Base-by-base conservation (phyloP, 2,797 vertebrate species). In the Garrulus glandarius region DNA sequence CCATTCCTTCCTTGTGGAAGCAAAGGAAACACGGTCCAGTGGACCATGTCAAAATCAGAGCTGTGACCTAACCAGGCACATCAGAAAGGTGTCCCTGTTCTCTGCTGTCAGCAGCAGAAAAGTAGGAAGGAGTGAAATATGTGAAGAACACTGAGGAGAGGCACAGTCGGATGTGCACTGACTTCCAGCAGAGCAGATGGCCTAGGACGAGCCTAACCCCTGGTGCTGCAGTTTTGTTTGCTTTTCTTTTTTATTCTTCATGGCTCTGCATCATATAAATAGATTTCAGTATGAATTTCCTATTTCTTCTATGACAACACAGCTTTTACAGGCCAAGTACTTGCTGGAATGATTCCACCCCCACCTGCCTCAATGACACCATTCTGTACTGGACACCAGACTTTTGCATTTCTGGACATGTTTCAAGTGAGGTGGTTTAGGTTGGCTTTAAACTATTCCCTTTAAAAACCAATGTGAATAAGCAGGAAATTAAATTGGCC, bases 401-500 rank as follows among this genome's bases (percentile, higher is more conserved):
- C 49, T 85, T 93, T 75, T 84, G 89, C 90, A 77, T 87, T 95
- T 87, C 93, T 96, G 96, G 94, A 91, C 34, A 15, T 1, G 4
- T 84, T 95, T 94, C 96, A 97, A 94, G 74, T 1, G 32, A 88
- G 80, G 69, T 81, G 80, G 93, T 96, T 95, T 92, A 85, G 36
- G 69, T 89, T 95, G 89, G 92, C 63, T 95, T 89, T 94, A 78
- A 94, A 87, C 70, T 84, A 79, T 84, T 92, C 72, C 87, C 79
- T 89, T 86, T 75, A 93, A 97, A 95, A 89, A 75, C 0, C 55
- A 81, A 55, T 8, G 55, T 7, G 37, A 94, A 90, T 90, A 88
- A 95, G 90, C 90, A 96, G 93, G 90, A 97, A 94, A 92, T 95
- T 88, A 96, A 96, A 84, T 91, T 86, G 83, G 80, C 72, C 75